phyloP scores from a whole-genome alignment of 2,797 vertebrate species.

The Microctenopoma stevenorrisi region DNA sequence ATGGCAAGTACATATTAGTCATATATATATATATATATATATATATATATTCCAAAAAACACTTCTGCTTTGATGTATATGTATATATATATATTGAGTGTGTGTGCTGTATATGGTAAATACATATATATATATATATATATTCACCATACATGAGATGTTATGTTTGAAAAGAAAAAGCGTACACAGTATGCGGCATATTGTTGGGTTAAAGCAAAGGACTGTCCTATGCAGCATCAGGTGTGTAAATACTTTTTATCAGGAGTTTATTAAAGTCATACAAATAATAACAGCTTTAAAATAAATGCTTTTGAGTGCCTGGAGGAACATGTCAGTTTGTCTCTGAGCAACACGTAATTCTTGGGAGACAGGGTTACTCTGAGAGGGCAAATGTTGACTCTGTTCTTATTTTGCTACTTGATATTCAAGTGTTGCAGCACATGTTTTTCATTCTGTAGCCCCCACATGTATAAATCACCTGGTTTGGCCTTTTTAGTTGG shows the following conservation, averaged over 20 bases:
- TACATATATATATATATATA: too few relatives aligned
- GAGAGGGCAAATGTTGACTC: background rate
- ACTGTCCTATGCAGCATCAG: background rate
- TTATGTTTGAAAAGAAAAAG: background rate
- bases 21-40: background rate
- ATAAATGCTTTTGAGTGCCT: background rate
- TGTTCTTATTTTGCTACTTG: slow-evolving; percentile 19
- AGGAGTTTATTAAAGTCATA: background rate
- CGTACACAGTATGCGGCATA: too few relatives aligned
- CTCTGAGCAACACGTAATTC: background rate
- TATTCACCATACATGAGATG: background rate
- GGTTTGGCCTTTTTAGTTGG: slow-evolving; percentile 23
- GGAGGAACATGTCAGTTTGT: background rate
- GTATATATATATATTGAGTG: too few relatives aligned
- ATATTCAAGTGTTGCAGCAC: slow-evolving; percentile 27
- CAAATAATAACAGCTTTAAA: background rate
- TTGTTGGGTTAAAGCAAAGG: too few relatives aligned
- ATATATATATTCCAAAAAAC: too few relatives aligned
- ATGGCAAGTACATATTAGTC: background rate
- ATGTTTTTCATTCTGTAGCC: slow-evolving; percentile 25
- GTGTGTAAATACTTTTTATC: background rate
- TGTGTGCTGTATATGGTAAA: too few relatives aligned
- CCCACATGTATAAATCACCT: slow-evolving; percentile 17
- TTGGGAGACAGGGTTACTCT: too few relatives aligned
- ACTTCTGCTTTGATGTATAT: too few relatives aligned